Evolutionary conservation across 2,113 vertebrate genomes (phyloP).

Genomic region (Gymnocephalus cernua): DNA sequence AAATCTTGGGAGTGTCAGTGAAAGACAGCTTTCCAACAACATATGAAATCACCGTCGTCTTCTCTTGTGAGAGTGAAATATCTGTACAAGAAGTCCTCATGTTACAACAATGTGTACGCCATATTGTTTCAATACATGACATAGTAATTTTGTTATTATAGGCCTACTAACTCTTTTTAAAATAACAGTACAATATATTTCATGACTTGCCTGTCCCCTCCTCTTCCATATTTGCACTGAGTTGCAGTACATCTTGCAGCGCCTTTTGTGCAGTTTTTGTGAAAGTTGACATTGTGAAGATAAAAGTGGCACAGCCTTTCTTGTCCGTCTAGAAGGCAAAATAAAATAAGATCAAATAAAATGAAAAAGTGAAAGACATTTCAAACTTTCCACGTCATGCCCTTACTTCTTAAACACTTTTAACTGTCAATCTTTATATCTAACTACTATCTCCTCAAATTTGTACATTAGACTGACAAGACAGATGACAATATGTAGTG

Average conservation of each 20-base stretch:
- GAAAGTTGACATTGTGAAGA: constrained; percentile 54
- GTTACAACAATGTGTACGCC: background rate
- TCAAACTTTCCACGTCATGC: too few species aligned
- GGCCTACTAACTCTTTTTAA: background rate
- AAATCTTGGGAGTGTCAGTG: constrained; percentile 69
- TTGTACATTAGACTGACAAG: background rate
- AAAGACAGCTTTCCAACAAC: constrained; percentile 75
- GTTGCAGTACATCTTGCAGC: background rate
- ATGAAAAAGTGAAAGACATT: background rate
- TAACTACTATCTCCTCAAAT: background rate
- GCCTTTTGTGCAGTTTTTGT: constrained; percentile 15
- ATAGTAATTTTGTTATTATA: background rate
- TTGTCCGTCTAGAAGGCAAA: constrained; percentile 48
- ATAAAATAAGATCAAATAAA: background rate
- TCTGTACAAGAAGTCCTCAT: constrained; percentile 34
- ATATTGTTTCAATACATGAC: background rate
- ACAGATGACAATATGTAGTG: background rate
- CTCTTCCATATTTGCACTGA: constrained; percentile 56
- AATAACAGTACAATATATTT: background rate
- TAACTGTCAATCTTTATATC: too few species aligned
- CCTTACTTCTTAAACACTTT: too few species aligned
- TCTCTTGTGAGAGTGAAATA: background rate
- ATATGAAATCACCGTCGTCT: constrained; percentile 26
- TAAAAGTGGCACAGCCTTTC: constrained; percentile 66
- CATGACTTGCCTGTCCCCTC: constrained; percentile 75